phyloP scores from a whole-genome alignment of 2,888 invertebrate genomes.

The Anaspis maculata region DNA sequence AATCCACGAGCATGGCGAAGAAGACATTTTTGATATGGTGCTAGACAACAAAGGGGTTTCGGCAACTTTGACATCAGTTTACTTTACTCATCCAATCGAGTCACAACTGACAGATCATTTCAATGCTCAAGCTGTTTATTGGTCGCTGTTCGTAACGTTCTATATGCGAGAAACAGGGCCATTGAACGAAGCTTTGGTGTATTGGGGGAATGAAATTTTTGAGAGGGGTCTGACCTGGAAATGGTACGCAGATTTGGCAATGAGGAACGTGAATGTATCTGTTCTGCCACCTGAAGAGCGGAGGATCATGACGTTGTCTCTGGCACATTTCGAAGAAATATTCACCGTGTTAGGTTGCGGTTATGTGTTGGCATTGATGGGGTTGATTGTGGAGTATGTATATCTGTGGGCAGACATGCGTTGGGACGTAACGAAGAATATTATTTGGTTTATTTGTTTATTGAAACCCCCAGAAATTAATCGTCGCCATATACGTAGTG shows the following conservation, averaged over 20 bases:
- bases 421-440: background rate
- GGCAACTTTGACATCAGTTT: background rate
- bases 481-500: too few species aligned
- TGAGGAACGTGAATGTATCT: slow-evolving; percentile 6
- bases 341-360: slow-evolving; percentile 14
- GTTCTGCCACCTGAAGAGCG: background rate
- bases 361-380: slow-evolving; percentile 5
- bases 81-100: background rate
- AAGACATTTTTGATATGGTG: background rate
- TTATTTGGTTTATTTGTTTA: background rate
- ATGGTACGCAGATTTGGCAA: slow-evolving; percentile 18
- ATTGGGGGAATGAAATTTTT: slow-evolving; percentile 18
- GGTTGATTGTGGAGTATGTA: background rate
- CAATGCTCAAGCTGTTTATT: background rate
- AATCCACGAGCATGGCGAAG: background rate
- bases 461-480: too few species aligned
- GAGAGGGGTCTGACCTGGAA: slow-evolving; percentile 19
- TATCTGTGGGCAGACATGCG: background rate
- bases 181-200: slow-evolving; percentile 15
- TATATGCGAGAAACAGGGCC: slow-evolving; percentile 9
- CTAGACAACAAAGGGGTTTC: background rate
- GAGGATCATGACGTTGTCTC: slow-evolving; percentile 6
- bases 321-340: slow-evolving; percentile 18
- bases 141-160: background rate
- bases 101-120: background rate